Conservation (phyloP, 2,888 invertebrate genomes). For the Dascillus cervinus region DNA sequence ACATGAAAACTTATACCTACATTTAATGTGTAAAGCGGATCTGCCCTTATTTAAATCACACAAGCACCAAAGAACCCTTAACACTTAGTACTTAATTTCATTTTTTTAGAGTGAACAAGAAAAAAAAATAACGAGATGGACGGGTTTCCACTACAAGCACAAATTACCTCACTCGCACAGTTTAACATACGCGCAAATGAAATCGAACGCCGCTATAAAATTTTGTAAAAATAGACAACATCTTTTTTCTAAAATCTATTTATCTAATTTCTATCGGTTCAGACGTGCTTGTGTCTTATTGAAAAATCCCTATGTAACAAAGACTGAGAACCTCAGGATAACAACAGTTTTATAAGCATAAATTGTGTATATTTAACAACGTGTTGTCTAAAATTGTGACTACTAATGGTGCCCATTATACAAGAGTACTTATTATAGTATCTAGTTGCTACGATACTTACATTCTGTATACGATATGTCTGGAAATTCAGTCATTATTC, state of each 20-base stretch:
- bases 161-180: background rate
- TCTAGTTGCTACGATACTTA: constrained; percentile 15
- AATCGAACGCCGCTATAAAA: constrained; percentile 6
- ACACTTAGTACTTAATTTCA: no score
- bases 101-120: no score
- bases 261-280: constrained; percentile 18
- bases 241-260: constrained; percentile 7
- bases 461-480: constrained; percentile 27
- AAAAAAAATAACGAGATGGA: background rate
- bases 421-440: constrained; percentile 18
- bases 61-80: constrained; percentile 17
- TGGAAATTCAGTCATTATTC: constrained; percentile 29
- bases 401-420: constrained; percentile 28
- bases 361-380: constrained; percentile 35
- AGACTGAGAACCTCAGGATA: constrained; percentile 27
- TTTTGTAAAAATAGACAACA: constrained; percentile 18
- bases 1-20: no score
- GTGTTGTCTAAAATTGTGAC: constrained; percentile 30
- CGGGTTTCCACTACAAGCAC: background rate
- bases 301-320: constrained; percentile 22
- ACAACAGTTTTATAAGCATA: constrained; percentile 28
- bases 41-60: constrained; percentile 1
- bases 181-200: background rate
- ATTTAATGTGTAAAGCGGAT: no score
- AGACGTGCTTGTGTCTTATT: constrained; percentile 20